phyloP scores from a whole-genome alignment of 1,140 invertebrate species.

The Asobara japonica region DNA sequence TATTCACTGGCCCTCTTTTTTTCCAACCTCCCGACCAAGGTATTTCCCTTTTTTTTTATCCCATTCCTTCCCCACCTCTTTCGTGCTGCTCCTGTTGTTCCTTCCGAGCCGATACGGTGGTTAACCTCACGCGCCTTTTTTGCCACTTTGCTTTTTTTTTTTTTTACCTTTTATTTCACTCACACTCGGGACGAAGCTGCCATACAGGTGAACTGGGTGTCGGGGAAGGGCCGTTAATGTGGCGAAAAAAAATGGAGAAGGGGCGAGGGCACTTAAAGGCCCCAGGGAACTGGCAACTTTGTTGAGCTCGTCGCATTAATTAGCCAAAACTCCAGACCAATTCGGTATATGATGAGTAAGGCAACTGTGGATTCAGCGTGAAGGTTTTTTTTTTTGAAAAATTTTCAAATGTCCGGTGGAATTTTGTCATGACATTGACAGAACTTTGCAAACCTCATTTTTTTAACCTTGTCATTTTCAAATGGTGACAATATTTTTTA shows the following conservation, averaged over 20 bases:
- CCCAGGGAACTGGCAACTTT: constrained; percentile 39
- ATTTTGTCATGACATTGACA: too few relatives aligned
- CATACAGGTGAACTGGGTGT: constrained; percentile 1
- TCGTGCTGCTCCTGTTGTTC: constrained; percentile 21
- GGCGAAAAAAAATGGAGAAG: not conserved
- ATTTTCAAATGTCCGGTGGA: too few relatives aligned
- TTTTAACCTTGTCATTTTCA: too few relatives aligned
- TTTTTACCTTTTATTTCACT: constrained; percentile 3
- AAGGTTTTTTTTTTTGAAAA: too few relatives aligned
- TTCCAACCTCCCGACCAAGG: not conserved
- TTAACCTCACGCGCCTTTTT: constrained; percentile 30
- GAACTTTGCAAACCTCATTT: too few relatives aligned
- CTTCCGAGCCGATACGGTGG: constrained; percentile 29
- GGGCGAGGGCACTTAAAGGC: constrained; percentile 31
- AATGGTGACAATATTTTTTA: too few relatives aligned
- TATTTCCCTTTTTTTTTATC: not conserved
- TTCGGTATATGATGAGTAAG: constrained; percentile 28
- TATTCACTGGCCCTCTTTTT: not conserved
- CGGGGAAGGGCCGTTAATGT: not conserved
- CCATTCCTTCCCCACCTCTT: constrained; percentile 1
- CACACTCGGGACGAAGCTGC: not conserved
- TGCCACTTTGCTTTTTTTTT: constrained; percentile 14
- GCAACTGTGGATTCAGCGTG: too few relatives aligned
- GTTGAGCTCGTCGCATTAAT: constrained; percentile 46
- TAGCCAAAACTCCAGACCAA: constrained; percentile 40